Conservation (phyloP, 2,888 invertebrate species). For the Lacanobia oleracea region DNA sequence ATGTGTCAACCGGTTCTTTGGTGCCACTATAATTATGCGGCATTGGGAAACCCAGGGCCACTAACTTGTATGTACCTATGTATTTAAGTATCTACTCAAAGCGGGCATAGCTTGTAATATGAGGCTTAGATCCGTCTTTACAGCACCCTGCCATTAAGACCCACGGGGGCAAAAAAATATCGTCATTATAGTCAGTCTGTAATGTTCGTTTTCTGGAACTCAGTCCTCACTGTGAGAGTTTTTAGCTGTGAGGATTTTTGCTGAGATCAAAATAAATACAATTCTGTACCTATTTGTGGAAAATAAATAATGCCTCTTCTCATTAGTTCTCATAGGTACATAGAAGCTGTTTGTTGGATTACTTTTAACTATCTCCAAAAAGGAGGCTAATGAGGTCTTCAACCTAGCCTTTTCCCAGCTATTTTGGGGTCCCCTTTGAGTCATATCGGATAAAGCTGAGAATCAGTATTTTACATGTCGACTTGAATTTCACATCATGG, state of each 20-base stretch:
- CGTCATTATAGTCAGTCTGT: neutral
- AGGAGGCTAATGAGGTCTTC: too few relatives aligned
- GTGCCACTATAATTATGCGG: constrained; percentile 13
- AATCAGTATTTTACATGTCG: too few relatives aligned
- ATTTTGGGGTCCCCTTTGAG: too few relatives aligned
- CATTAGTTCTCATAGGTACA: too few relatives aligned
- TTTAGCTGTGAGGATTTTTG: neutral
- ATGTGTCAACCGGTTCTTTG: constrained; percentile 44
- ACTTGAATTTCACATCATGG: too few relatives aligned
- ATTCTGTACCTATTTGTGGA: too few relatives aligned
- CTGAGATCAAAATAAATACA: neutral
- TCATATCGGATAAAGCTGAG: too few relatives aligned
- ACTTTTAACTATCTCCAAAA: too few relatives aligned
- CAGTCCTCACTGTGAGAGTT: neutral
- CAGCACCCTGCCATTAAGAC: neutral
- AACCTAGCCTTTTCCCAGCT: too few relatives aligned
- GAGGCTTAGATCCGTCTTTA: neutral
- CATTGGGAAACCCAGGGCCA: constrained; percentile 43
- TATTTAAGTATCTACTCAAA: neutral
- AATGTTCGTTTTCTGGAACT: neutral
- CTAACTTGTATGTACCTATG: constrained; percentile 20
- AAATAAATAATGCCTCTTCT: too few relatives aligned
- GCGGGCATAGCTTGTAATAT: neutral
- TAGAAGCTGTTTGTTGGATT: too few relatives aligned
- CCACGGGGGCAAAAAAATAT: neutral